Percentiles rank a stretch among this genome's conserved stretches.
These are phyloP conservation scores for Puma concolor DNA, from an alignment of 2,113 vertebrate genomes.

Conservation along the genomic window DNA sequence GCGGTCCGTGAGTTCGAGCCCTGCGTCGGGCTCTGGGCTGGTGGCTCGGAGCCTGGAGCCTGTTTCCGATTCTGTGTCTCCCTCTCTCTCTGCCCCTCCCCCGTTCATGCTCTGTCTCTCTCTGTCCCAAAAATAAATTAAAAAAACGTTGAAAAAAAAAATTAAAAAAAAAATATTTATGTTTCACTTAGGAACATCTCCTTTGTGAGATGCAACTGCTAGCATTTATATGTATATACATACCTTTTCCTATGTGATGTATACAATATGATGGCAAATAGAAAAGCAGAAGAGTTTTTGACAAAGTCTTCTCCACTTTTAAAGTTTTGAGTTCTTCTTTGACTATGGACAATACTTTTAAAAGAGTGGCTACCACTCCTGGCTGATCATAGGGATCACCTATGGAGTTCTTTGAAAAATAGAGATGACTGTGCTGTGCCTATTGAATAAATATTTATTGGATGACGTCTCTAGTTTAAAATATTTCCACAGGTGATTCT, in stretches of 20 bases:
- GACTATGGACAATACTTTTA: not conserved
- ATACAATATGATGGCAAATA: not conserved
- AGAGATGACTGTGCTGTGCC: not conserved
- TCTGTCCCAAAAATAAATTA: no score
- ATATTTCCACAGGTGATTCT: not conserved
- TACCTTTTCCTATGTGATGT: not conserved
- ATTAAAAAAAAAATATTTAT: slow-evolving; percentile 34
- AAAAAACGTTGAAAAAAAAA: no score
- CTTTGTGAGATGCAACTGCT: not conserved
- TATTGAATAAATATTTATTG: not conserved
- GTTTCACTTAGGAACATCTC: not conserved
- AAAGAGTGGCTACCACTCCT: not conserved
- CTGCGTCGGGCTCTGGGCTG: no score
- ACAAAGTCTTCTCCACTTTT: not conserved
- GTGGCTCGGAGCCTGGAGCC: no score
- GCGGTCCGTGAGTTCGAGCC: no score
- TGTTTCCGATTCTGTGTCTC: no score
- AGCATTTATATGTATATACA: not conserved
- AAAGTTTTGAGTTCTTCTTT: not conserved
- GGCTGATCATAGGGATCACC: not conserved
- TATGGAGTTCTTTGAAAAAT: not conserved
- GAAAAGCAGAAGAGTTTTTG: not conserved
- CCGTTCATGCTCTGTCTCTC: no score
- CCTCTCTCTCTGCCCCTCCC: no score
- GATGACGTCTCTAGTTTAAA: not conserved